Percentiles rank a stretch among this genome's conserved stretches.
phyloP scores from a whole-genome alignment of 2,888 invertebrate species.

The Drosophila nigritarsus region DNA sequence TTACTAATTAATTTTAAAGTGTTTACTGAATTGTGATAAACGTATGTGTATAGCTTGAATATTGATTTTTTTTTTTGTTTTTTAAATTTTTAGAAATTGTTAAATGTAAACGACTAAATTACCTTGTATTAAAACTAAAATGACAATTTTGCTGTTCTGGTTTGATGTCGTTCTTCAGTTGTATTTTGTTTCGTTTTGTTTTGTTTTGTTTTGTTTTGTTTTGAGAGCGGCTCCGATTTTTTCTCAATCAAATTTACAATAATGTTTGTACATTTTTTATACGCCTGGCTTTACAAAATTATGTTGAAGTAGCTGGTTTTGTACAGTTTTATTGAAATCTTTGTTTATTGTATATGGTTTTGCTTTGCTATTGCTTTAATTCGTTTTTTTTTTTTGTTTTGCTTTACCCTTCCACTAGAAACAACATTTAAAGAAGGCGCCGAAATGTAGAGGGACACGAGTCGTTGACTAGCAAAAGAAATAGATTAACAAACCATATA shows the following conservation, averaged over 20 bases:
- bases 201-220: no score
- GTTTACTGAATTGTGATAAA: conserved; percentile 65
- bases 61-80: conserved; percentile 29
- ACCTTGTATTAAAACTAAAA: conserved; percentile 56
- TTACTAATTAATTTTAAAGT: conserved; percentile 72
- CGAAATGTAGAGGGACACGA: background rate
- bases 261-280: conserved; percentile 37
- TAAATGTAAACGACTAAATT: conserved; percentile 52
- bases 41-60: conserved; percentile 37
- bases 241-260: conserved; percentile 33
- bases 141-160: conserved; percentile 67
- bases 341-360: conserved; percentile 32
- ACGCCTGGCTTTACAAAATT: conserved; percentile 38
- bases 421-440: conserved; percentile 15
- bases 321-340: conserved; percentile 53
- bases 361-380: conserved; percentile 32
- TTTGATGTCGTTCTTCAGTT: conserved; percentile 22
- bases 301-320: conserved; percentile 47
- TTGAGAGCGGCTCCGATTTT: conserved; percentile 31
- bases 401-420: conserved; percentile 3
- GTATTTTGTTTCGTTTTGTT: conserved; percentile 12
- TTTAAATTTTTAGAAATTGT: conserved; percentile 25
- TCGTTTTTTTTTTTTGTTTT: background rate
- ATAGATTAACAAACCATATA: background rate
- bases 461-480: background rate